Percentiles rank a stretch among this genome's conserved stretches.
Evolutionary conservation across 2,888 invertebrate genomes (phyloP).

Genomic region (Antheraea assamensis): DNA sequence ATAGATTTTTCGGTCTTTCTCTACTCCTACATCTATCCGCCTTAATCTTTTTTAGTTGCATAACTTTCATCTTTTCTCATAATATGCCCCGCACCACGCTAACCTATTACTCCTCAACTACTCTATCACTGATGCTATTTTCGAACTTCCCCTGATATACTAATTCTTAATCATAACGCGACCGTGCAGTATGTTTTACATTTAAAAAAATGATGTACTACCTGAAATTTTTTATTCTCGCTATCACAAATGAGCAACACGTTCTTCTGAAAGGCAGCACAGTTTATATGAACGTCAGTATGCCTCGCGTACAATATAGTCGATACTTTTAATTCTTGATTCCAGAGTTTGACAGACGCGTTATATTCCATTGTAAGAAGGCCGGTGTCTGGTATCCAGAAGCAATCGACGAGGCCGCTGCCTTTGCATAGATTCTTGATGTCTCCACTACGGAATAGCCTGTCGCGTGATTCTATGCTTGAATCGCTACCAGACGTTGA

Average conservation of each 20-base stretch:
- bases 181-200: not conserved
- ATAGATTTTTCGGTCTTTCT: too few relatives aligned
- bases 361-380: constrained; percentile 69
- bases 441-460: constrained; percentile 55
- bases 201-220: constrained; percentile 27
- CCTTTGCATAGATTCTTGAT: constrained; percentile 51
- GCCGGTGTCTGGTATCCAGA: constrained; percentile 56
- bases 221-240: constrained; percentile 65
- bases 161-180: too few relatives aligned
- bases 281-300: constrained; percentile 53
- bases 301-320: constrained; percentile 64
- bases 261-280: constrained; percentile 62
- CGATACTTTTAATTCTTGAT: constrained; percentile 49
- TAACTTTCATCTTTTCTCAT: too few relatives aligned
- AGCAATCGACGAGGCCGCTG: constrained; percentile 62
- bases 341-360: constrained; percentile 70
- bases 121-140: too few relatives aligned
- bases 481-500: constrained; percentile 62
- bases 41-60: too few relatives aligned
- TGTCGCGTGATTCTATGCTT: constrained; percentile 52
- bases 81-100: too few relatives aligned
- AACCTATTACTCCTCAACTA: too few relatives aligned
- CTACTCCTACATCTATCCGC: too few relatives aligned
- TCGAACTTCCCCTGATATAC: too few relatives aligned
- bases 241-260: constrained; percentile 68